phyloP scores from a whole-genome alignment of 2,888 invertebrate genomes.

The Diaphora mendica region DNA sequence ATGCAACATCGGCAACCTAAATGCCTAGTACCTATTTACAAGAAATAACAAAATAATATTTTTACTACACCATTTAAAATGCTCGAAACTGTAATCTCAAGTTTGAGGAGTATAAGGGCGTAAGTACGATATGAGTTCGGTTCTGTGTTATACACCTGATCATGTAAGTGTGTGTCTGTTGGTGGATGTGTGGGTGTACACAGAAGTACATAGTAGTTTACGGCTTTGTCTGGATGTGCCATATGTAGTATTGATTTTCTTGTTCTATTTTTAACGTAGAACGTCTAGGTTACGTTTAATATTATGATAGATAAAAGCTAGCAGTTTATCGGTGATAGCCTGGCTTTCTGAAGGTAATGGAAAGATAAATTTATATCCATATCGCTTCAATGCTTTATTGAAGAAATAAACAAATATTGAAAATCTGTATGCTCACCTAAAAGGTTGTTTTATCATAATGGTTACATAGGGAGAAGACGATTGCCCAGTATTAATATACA shows the following conservation, averaged over 20 bases:
- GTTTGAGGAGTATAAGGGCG: constrained; percentile 76
- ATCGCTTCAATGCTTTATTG: too few relatives aligned
- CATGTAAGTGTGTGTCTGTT: constrained; percentile 60
- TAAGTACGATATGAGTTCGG: constrained; percentile 85
- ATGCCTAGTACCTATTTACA: too few relatives aligned
- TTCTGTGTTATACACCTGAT: constrained; percentile 66
- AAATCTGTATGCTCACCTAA: too few relatives aligned
- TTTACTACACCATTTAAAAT: constrained; percentile 40
- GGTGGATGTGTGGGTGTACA: constrained; percentile 63
- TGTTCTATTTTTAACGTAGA: constrained; percentile 15
- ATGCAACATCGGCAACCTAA: too few relatives aligned
- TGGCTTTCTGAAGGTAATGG: neutral
- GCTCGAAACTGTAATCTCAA: constrained; percentile 66
- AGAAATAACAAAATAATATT: neutral
- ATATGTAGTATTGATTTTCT: constrained; percentile 21
- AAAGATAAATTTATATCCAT: neutral
- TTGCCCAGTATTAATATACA: too few relatives aligned
- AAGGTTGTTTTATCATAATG: too few relatives aligned
- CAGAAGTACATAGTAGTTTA: constrained; percentile 49
- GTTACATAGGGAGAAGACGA: too few relatives aligned
- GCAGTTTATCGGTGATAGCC: neutral
- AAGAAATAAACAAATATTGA: too few relatives aligned
- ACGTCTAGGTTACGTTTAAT: neutral
- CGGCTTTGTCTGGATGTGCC: constrained; percentile 39
- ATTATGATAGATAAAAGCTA: neutral